phyloP scores from a whole-genome alignment of 2,888 invertebrate species.

The Apodemia zela region DNA sequence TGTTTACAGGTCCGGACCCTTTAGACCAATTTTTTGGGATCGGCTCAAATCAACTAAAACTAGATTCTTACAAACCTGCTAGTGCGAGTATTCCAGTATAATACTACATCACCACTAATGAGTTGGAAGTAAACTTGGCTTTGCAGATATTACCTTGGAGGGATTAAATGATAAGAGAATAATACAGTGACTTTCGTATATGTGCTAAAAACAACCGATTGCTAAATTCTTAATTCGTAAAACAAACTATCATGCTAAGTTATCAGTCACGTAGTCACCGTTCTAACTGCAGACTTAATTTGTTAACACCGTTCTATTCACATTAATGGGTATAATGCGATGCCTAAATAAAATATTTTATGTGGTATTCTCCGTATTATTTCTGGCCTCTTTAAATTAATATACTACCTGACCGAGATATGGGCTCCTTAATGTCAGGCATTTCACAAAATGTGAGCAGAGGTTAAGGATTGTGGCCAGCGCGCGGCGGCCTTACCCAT shows the following conservation, averaged over 20 bases:
- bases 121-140: neutral
- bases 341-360: no score
- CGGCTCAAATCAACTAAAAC: no score
- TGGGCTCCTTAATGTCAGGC: no score
- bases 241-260: slow-evolving; percentile 36
- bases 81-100: neutral
- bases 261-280: slow-evolving; percentile 40
- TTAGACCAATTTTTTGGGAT: no score
- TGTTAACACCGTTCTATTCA: slow-evolving; percentile 33
- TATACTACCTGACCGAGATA: no score
- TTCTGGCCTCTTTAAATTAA: no score
- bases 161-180: neutral
- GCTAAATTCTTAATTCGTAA: slow-evolving; percentile 21
- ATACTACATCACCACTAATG: neutral
- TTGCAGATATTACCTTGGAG: neutral
- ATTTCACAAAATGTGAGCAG: no score
- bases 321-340: slow-evolving; percentile 23
- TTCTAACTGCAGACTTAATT: slow-evolving; percentile 33
- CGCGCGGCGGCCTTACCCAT: no score
- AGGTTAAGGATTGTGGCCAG: no score
- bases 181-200: neutral
- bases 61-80: no score
- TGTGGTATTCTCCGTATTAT: no score
- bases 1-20: no score
- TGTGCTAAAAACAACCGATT: slow-evolving; percentile 14